Percentiles rank a stretch among this genome's conserved stretches.
Conservation (phyloP, 1,140 invertebrate species). For the Oryctes rhinoceros region DNA sequence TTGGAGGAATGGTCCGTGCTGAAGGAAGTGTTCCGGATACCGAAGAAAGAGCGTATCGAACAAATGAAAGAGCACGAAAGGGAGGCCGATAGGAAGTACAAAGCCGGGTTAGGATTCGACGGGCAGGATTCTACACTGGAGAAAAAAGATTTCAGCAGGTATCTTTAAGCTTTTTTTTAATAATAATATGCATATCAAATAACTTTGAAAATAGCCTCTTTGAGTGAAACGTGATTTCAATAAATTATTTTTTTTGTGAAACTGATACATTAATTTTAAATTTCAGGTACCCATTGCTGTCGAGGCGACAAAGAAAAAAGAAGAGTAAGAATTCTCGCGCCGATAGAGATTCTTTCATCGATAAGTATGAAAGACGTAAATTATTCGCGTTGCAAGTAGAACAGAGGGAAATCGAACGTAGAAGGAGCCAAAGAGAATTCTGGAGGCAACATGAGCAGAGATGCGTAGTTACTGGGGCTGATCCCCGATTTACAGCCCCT, state of each 20-base stretch:
- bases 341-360: slow-evolving; percentile 58
- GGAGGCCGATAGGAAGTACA: slow-evolving; percentile 74
- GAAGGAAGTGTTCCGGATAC: slow-evolving; percentile 92
- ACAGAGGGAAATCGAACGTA: slow-evolving; percentile 71
- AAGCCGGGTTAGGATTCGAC: slow-evolving; percentile 54
- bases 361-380: slow-evolving; percentile 77
- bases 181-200: too few species aligned
- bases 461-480: slow-evolving; percentile 68
- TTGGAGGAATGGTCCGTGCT: slow-evolving; percentile 80
- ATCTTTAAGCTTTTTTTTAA: too few species aligned
- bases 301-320: not conserved
- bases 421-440: slow-evolving; percentile 69
- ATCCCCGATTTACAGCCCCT: slow-evolving; percentile 66
- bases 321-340: slow-evolving; percentile 40
- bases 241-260: too few species aligned
- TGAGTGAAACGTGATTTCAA: too few species aligned
- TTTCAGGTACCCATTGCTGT: slow-evolving; percentile 49
- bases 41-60: slow-evolving; percentile 91
- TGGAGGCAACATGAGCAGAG: slow-evolving; percentile 72
- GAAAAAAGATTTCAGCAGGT: slow-evolving; percentile 57
- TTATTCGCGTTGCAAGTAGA: slow-evolving; percentile 81
- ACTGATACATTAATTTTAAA: too few species aligned
- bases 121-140: slow-evolving; percentile 49
- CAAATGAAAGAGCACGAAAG: slow-evolving; percentile 93
- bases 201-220: too few species aligned